Conservation (phyloP, 2,113 vertebrate genomes). For the Taxidea taxus region DNA sequence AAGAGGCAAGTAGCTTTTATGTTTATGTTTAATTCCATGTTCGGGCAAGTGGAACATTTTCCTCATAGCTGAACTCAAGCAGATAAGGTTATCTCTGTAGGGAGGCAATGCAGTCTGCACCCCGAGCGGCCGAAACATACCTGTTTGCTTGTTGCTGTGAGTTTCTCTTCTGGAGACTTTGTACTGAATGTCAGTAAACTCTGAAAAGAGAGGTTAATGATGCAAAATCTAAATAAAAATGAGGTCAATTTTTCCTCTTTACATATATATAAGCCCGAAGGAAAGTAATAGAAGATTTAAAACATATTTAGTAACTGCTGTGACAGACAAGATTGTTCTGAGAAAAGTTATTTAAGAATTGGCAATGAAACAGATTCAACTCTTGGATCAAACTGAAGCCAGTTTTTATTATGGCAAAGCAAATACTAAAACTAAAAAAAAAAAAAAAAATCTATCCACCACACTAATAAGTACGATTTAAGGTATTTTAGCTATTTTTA, state of each 20-base stretch:
- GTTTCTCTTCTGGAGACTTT: constrained; percentile 88
- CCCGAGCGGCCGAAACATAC: constrained; percentile 75
- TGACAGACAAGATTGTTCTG: background rate
- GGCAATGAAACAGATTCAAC: background rate
- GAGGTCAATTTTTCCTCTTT: background rate
- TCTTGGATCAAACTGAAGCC: background rate
- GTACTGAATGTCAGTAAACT: constrained; percentile 92
- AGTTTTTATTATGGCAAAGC: background rate
- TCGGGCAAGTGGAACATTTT: background rate
- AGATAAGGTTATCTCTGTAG: background rate
- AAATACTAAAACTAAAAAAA: background rate
- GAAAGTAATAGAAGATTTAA: background rate
- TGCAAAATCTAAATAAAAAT: background rate
- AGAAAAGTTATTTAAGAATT: background rate
- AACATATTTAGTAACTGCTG: background rate
- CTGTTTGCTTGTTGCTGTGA: constrained; percentile 90
- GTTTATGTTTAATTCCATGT: background rate
- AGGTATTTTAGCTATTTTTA: background rate
- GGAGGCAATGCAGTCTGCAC: background rate
- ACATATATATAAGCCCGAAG: background rate
- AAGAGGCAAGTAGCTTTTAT: background rate
- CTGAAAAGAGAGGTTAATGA: constrained; percentile 80
- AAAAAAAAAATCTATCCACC: background rate
- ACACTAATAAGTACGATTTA: background rate
- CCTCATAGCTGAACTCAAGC: background rate